Evolutionary conservation across 1,140 invertebrate species (phyloP).

Genomic region (Melitaea cinxia): DNA sequence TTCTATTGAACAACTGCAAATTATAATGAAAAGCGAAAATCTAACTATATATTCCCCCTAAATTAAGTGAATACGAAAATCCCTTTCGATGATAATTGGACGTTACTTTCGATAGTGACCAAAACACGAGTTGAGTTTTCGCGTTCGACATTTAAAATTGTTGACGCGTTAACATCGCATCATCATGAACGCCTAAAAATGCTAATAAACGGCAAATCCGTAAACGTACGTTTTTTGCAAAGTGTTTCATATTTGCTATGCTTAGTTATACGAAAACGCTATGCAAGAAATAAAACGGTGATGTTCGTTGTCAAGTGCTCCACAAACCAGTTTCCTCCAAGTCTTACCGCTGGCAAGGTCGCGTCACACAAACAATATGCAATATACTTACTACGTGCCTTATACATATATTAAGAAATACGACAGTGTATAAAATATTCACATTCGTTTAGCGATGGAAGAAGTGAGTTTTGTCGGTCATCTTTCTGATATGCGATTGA

Average conservation of each 20-base stretch:
- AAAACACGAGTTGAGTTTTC: background rate
- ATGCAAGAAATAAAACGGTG: constrained; percentile 48
- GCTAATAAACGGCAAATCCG: background rate
- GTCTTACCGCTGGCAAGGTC: constrained; percentile 39
- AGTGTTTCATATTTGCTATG: background rate
- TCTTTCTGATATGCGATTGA: constrained; percentile 43
- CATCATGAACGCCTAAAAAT: background rate
- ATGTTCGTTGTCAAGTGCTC: constrained; percentile 41
- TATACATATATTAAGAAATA: constrained; percentile 6
- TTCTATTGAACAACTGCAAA: constrained; percentile 52
- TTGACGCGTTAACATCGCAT: too few species aligned
- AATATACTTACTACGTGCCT: constrained; percentile 29
- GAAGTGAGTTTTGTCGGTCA: constrained; percentile 24
- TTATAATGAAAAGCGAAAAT: constrained; percentile 34
- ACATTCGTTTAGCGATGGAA: background rate
- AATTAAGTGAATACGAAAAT: background rate
- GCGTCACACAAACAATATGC: constrained; percentile 37
- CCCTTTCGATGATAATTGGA: background rate
- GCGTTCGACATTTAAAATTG: background rate
- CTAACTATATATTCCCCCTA: background rate
- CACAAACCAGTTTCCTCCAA: constrained; percentile 46
- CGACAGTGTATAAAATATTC: constrained; percentile 18
- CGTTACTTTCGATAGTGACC: background rate
- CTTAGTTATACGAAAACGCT: constrained; percentile 25
- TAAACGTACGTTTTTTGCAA: background rate